Percentiles rank a stretch among this genome's conserved stretches.
Evolutionary conservation across 2,797 vertebrate species (phyloP).

Genomic region (Sebastes dallii): DNA sequence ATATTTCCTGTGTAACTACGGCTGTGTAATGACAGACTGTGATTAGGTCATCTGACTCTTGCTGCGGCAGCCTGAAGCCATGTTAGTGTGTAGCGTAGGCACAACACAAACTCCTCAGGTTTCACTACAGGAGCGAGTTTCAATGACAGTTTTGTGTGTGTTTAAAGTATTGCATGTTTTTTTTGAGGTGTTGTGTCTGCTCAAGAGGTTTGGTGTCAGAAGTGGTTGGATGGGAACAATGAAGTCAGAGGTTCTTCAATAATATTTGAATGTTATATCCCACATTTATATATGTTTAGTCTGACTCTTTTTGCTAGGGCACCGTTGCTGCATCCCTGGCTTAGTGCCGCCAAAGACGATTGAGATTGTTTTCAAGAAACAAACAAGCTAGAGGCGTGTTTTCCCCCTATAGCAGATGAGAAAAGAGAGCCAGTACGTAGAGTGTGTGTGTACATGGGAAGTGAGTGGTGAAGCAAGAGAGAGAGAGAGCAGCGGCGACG

Average conservation of each 20-base stretch:
- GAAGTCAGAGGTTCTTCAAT: background rate
- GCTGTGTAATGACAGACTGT: conserved; percentile 42
- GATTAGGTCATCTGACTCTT: conserved; percentile 43
- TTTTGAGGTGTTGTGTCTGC: background rate
- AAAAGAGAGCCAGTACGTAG: too few relatives aligned
- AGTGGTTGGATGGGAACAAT: background rate
- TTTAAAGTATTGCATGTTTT: background rate
- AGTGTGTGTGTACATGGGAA: too few relatives aligned
- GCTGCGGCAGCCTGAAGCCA: conserved; percentile 11
- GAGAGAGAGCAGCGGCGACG: too few relatives aligned
- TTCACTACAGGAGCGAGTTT: background rate
- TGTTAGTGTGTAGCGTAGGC: background rate
- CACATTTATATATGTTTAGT: background rate
- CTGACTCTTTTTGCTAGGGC: too few relatives aligned
- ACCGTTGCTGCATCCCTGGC: too few relatives aligned
- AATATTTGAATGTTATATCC: background rate
- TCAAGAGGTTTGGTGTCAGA: background rate
- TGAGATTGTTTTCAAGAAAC: too few relatives aligned
- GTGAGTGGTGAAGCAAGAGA: too few relatives aligned
- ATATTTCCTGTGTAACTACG: conserved; percentile 26
- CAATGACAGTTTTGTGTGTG: background rate
- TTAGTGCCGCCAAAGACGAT: too few relatives aligned
- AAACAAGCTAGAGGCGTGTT: too few relatives aligned
- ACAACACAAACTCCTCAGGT: conserved; percentile 36
- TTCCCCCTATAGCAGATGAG: too few relatives aligned